Conservation (phyloP, 92 coral and sea anemone species). For the Anthopleura xanthogrammica region DNA sequence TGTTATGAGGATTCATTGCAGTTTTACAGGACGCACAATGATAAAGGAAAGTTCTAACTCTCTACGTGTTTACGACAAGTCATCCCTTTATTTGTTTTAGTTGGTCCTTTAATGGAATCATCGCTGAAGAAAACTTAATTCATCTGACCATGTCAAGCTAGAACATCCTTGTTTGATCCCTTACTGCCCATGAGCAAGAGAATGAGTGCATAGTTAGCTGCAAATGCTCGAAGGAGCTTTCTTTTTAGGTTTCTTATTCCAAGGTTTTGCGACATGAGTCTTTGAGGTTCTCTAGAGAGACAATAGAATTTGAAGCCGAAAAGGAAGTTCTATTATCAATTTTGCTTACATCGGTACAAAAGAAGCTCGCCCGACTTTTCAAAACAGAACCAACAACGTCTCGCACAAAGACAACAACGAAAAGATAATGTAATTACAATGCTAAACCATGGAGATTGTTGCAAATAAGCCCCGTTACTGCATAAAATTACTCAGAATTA, state of each 20-base stretch:
- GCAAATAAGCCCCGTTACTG: background rate
- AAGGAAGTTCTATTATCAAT: slow-evolving; percentile 9
- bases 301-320: slow-evolving; percentile 17
- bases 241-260: background rate
- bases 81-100: slow-evolving; percentile 25
- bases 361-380: background rate
- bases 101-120: slow-evolving; percentile 35
- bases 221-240: background rate
- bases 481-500: background rate
- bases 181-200: background rate
- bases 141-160: slow-evolving; percentile 28
- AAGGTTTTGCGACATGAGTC: background rate
- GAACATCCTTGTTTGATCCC: slow-evolving; percentile 7
- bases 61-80: slow-evolving; percentile 24
- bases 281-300: slow-evolving; percentile 10
- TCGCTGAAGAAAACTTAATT: slow-evolving; percentile 31
- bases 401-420: slow-evolving; percentile 3
- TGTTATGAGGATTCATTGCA: background rate
- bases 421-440: slow-evolving; percentile 1
- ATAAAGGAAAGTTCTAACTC: slow-evolving; percentile 8
- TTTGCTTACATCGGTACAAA: slow-evolving; percentile 12
- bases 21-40: background rate
- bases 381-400: slow-evolving; percentile 7
- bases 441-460: background rate
- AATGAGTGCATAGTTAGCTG: background rate